phyloP scores from a whole-genome alignment of 2,113 vertebrate species.

The Dendropsophus ebraccatus region DNA sequence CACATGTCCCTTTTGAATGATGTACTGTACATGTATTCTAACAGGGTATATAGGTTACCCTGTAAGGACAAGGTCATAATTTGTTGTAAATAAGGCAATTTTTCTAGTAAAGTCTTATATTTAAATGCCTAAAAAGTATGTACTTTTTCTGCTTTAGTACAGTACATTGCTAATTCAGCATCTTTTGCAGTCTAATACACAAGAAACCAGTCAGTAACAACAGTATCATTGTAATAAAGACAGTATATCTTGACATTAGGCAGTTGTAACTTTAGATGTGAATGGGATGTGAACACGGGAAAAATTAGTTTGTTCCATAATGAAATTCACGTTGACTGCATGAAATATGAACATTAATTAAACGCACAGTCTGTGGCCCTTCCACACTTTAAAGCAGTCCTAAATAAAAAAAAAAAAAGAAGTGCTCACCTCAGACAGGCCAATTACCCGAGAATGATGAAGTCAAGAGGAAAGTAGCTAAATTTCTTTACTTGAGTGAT shows the following conservation, averaged over 20 bases:
- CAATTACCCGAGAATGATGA: conserved; percentile 89
- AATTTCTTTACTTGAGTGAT: conserved; percentile 98
- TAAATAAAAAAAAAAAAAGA: conserved; percentile 65
- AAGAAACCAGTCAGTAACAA: not conserved
- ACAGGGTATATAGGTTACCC: not conserved
- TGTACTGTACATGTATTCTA: too few relatives aligned
- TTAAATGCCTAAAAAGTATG: not conserved
- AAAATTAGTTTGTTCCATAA: conserved; percentile 79
- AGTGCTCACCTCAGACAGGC: conserved; percentile 85
- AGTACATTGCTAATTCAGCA: not conserved
- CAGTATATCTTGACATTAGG: conserved; percentile 10
- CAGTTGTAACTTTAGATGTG: not conserved
- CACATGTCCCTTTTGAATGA: too few relatives aligned
- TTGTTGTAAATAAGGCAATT: not conserved
- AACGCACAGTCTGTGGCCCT: conserved; percentile 84
- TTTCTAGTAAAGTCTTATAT: not conserved
- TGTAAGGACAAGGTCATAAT: not conserved
- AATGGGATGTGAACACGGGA: conserved; percentile 65
- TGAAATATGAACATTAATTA: conserved; percentile 89
- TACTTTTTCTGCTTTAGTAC: not conserved
- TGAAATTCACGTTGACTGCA: conserved; percentile 79
- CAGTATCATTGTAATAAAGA: not conserved
- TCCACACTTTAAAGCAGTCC: conserved; percentile 81
- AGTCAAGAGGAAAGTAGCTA: conserved; percentile 88
- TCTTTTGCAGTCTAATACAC: not conserved